Evolutionary conservation across 2,888 invertebrate species (phyloP), one percentile per base, ranked within the genome.

Genomic region (Druceiella hillmani): DNA sequence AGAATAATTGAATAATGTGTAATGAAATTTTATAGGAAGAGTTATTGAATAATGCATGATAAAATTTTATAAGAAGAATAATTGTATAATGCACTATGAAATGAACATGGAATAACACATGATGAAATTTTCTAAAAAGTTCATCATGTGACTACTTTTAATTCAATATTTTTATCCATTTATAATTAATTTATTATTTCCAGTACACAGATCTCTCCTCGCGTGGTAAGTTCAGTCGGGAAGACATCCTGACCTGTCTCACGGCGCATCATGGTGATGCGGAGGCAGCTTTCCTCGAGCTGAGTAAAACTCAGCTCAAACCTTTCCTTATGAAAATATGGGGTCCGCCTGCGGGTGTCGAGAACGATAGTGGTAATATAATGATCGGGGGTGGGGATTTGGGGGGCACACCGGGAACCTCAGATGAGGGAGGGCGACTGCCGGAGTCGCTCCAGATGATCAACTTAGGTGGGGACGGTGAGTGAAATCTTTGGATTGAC

Each of bases 271-370:
- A 81, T 53, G 87, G 87, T 46, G 81, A 83, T 61, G 64, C 83
- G 44, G 84, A 86, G 43, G 72, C 78, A 20, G 82, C 87, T 11
- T 72, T 78, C 45, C 65, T 77, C 47, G 85, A 87, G 56, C 65
- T 87, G 40, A 82, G 79, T 53, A 84, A 83, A 56, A 79, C 79
- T 47, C 84, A 85, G 56, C 62, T 85, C 43, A 85, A 84, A 58
- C 86, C 86, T 31, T 86, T 86, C 67, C 63, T 86, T 46, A 84
- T 85, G 83, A 70, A 83, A 56, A 85, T 87, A 52, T 86, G 84
- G 82, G 84, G 84, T 41, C 83, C 84, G 40, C 79, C 80, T 12
- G 74, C 76, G 39, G 82, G 81, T 46, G 76, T 76, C 46, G 83
- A 83, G 53, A 83, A 83, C 54, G 81, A 83, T 52, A 73, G 75